Base-by-base conservation (phyloP, 2,113 vertebrate species). In the Osmerus eperlanus region DNA sequence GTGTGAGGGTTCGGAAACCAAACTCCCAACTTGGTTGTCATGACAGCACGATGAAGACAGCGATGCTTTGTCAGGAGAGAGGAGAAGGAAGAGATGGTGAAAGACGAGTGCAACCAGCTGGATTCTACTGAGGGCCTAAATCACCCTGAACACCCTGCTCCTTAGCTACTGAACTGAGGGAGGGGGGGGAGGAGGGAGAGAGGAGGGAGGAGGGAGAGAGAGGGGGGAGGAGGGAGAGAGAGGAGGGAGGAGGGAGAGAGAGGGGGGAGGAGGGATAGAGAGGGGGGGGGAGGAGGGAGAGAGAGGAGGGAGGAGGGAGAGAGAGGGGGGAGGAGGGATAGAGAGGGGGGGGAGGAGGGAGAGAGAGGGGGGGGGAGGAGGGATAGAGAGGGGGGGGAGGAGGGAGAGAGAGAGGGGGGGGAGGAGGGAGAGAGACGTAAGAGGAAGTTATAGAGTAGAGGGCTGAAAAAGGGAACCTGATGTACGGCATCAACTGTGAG, bases 331-430 rank as follows among this genome's bases (percentile, higher is more conserved):
- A n/a, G n/a, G n/a, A n/a, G n/a, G n/a, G n/a, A n/a, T n/a, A n/a
- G n/a, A n/a, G 55, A 9, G 62, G 61, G 15, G 11, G n/a, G 13
- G 13, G 28, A 14, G 9, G 60, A 23, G 55, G 74, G 53, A 52
- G 59, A 58, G 75, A 81, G 68, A 74, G 53, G 55, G 65, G 69
- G 25, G 71, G n/a, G n/a, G n/a, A 62, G 16, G 68, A 73, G 53
- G 55, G 65, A 72, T n/a, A n/a, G 25, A 18, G 6, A 58, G 54
- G 36, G 18, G 61, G 65, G n/a, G n/a, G n/a, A n/a, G n/a, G n/a
- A n/a, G n/a, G n/a, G n/a, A n/a, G 21, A 1, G 21, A 23, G 16
- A 23, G 32, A 52, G 28, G 13, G n/a, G 12, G 32, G 21, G n/a
- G 54, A 12, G 29, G 29, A 18, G 36, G 51, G 55, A 16, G 18